Evolutionary conservation across 1,140 invertebrate species (phyloP).

Genomic region (Probaryconus sp.): DNA sequence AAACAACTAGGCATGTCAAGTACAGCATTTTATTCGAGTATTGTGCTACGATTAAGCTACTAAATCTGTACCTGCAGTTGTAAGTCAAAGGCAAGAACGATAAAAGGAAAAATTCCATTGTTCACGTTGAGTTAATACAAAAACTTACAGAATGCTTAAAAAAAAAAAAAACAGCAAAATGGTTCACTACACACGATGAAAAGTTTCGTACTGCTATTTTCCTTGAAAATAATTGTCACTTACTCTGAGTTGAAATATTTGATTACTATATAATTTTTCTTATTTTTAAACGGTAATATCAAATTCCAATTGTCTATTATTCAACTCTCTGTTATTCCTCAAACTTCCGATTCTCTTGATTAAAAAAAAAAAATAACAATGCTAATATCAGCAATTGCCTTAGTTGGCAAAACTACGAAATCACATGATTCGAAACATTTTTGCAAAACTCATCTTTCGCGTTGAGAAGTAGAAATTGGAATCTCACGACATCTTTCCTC

Average conservation of each 20-base stretch:
- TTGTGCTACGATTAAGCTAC: constrained; percentile 3
- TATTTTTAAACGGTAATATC: too few species aligned
- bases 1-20: constrained; percentile 12
- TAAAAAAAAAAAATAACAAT: too few species aligned
- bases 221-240: too few species aligned
- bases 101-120: constrained; percentile 23
- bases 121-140: constrained; percentile 8
- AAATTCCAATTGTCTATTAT: too few species aligned
- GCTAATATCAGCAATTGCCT: constrained; percentile 29
- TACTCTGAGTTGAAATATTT: too few species aligned
- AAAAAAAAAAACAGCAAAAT: too few species aligned
- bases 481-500: constrained; percentile 14
- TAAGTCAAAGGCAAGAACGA: constrained; percentile 12
- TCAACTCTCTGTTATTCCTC: too few species aligned
- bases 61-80: constrained; percentile 25
- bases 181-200: too few species aligned
- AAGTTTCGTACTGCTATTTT: too few species aligned
- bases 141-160: background rate
- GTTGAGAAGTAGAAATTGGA: constrained; percentile 7
- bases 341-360: too few species aligned
- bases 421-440: constrained; percentile 14
- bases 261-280: too few species aligned
- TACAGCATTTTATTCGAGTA: constrained; percentile 9
- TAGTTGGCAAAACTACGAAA: constrained; percentile 25
- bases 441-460: background rate